Evolutionary conservation across 2,888 invertebrate genomes (phyloP).

Genomic region (Folsomia manolachei): DNA sequence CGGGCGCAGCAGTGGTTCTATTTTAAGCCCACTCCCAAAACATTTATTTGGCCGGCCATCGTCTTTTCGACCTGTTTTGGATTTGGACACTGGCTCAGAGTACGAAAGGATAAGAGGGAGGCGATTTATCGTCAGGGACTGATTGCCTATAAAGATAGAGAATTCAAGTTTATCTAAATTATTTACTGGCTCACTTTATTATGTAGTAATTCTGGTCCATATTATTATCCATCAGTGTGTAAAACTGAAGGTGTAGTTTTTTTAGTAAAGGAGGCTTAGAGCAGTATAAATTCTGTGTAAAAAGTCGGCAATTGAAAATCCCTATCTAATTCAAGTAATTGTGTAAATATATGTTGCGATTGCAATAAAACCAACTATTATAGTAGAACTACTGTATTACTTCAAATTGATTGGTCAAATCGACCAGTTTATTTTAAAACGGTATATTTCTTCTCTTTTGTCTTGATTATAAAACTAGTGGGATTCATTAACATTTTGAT

Average conservation of each 20-base stretch:
- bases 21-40: slow-evolving; percentile 66
- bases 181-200: not conserved
- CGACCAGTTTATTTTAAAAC: too few relatives aligned
- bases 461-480: not conserved
- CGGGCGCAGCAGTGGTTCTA: slow-evolving; percentile 64
- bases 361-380: too few relatives aligned
- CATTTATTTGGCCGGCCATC: slow-evolving; percentile 58
- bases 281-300: too few relatives aligned
- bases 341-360: too few relatives aligned
- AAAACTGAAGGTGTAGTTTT: not conserved
- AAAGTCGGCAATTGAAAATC: too few relatives aligned
- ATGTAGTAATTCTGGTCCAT: not conserved
- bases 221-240: not conserved
- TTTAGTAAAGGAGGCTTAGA: too few relatives aligned
- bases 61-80: slow-evolving; percentile 61
- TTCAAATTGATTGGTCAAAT: too few relatives aligned
- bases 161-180: slow-evolving; percentile 64
- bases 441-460: too few relatives aligned
- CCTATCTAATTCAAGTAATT: too few relatives aligned
- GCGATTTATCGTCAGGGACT: slow-evolving; percentile 66
- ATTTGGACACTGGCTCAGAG: slow-evolving; percentile 60
- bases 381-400: too few relatives aligned
- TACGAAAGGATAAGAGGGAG: slow-evolving; percentile 61
- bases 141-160: slow-evolving; percentile 71
- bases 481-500: not conserved